Conservation (phyloP, 2,888 invertebrate species). For the Xanthia icteritia region DNA sequence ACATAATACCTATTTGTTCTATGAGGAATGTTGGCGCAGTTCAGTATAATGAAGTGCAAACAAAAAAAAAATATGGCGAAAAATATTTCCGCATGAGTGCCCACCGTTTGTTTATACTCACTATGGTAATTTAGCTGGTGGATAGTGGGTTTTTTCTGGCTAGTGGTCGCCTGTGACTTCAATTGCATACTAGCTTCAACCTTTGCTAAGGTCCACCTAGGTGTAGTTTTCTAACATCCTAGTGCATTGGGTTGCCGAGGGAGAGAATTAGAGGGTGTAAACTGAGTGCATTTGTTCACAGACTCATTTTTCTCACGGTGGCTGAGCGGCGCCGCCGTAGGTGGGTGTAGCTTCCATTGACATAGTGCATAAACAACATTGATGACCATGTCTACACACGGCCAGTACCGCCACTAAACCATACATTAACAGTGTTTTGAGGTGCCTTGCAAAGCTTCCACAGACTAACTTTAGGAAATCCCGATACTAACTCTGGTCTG, state of each 20-base stretch:
- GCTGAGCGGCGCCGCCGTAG: too few species aligned
- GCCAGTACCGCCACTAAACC: background rate
- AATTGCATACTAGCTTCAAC: conserved; percentile 10
- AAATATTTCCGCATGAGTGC: conserved; percentile 4
- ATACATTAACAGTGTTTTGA: background rate
- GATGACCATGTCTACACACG: background rate
- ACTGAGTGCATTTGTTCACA: background rate
- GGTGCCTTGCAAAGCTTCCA: background rate
- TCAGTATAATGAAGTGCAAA: conserved; percentile 43
- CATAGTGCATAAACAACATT: background rate
- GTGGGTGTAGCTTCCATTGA: too few species aligned
- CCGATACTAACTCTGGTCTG: background rate
- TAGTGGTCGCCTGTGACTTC: background rate
- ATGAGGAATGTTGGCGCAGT: conserved; percentile 45
- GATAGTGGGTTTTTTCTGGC: background rate
- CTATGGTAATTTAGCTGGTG: background rate
- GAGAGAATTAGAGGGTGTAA: too few species aligned
- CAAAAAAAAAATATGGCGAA: conserved; percentile 4
- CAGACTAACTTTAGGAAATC: background rate
- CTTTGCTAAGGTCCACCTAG: background rate
- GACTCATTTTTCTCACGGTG: background rate
- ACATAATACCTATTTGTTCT: conserved; percentile 41
- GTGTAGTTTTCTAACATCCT: background rate
- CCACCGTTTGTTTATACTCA: background rate
- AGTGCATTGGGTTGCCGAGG: too few species aligned